Conservation (phyloP, 2,797 vertebrate genomes). For the Anisognathus igniventris region DNA sequence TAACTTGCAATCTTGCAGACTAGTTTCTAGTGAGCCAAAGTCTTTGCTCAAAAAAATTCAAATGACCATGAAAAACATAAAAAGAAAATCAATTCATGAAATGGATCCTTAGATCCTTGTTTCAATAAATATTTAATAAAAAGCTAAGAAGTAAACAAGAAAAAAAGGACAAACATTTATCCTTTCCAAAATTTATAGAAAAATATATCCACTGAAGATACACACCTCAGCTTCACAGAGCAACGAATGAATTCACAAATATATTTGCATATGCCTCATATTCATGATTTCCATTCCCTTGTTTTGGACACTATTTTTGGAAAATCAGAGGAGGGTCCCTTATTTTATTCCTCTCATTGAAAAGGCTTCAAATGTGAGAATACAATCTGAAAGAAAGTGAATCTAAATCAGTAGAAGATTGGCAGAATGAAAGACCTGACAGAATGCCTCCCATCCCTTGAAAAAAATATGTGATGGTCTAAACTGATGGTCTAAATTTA, state of each 20-base stretch:
- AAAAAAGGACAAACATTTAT: not conserved
- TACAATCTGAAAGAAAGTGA: not conserved
- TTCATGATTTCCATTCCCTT: not conserved
- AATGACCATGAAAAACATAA: not conserved
- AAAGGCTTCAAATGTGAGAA: not conserved
- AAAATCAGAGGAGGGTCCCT: not conserved
- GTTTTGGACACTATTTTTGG: not conserved
- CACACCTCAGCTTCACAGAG: not conserved
- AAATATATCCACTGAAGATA: not conserved
- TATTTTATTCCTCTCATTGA: not conserved
- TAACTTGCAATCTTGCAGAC: not conserved
- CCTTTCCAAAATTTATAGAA: not conserved
- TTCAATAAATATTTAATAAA: slow-evolving; percentile 17
- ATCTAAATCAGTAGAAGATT: not conserved
- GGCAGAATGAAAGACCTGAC: not conserved
- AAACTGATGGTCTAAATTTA: not conserved
- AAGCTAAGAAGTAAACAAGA: not conserved
- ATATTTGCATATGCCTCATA: not conserved
- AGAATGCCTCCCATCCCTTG: not conserved
- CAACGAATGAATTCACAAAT: not conserved
- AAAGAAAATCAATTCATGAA: not conserved
- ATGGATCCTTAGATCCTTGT: not conserved
- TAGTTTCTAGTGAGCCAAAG: not conserved
- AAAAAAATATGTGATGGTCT: not conserved
- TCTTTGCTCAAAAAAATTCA: not conserved